Evolutionary conservation across 2,113 vertebrate species (phyloP), one percentile per base, ranked within the genome.

Genomic region (Symphodus melops): DNA sequence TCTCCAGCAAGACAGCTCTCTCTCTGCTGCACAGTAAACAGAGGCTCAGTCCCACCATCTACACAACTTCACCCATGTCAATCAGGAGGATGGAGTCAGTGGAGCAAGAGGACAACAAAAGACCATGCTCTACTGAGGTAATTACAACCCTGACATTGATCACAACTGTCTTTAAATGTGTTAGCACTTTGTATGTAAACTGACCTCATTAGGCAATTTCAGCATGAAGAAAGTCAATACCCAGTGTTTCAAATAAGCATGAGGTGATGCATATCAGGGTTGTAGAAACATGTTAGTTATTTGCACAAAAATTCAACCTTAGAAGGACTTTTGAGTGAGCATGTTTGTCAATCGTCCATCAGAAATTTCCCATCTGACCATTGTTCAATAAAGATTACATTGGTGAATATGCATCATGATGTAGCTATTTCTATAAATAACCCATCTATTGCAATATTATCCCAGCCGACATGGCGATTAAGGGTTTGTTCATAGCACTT

Each of bases 11-110:
- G 90, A 94, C 94, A 8, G 95, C 96, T 86, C 95, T 99, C 58
- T 95, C 97, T 53, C 95, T 98, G 79, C 93, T 99, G 91, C 94
- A 95, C 86, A 98, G 97, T 92, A 98, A 97, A 92, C 97, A 99
- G 94, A 97, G 96, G 90, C 92, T 93, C 86, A 95, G 95, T 89
- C 94, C 94, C 84, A 94, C 96, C 74, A 97, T 96, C 93, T 99
- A 99, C 94, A 98, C 97, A 78, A 94, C 94, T 91, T 96, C 96
- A 72, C 90, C 95, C 49, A 94, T 93, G 86, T 83, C 91, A 83
- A 90, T 80, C 90, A 92, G 6, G 91, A 91, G 79, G 84, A 11
- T 66, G 1, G 70, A 85, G 33, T 58, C 83, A 89, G 89, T 95
- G 85, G 95, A 96, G 46, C 94, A 94, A 20, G 93, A 96, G 79